Base-by-base conservation (phyloP, 2,113 vertebrate genomes). In the Aphelocoma coerulescens region DNA sequence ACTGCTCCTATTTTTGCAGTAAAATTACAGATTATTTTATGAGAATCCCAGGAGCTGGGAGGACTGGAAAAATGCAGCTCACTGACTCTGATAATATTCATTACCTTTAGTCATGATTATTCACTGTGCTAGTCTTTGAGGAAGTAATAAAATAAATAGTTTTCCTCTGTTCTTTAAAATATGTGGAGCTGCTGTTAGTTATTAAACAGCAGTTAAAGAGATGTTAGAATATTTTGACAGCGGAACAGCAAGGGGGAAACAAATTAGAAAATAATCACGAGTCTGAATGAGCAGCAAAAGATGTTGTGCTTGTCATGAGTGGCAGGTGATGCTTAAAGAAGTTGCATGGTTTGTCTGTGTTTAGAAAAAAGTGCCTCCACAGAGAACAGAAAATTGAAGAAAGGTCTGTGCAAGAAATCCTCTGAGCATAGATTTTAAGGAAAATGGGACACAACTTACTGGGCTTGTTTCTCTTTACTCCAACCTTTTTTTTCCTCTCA, bases 201-300 rank as follows among this genome's bases (percentile, higher is more conserved):
- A 84, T 96, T 84, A 95, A 96, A 90, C 55, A 93, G 48, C 49
- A 90, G 67, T 92, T 93, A 88, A 94, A 86, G 48, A 88, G 52
- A 67, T 57, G n/a, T 88, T 94, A 79, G 77, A 93, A 78, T 95
- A 59, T 75, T 95, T 91, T 94, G 93, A 85, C 92, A 89, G 79
- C 15, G 2, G 15, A 54, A 26, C 61, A 85, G 62, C 73, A 94
- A 95, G 82, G 72, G 17, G 27, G 26, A 96, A 95, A 46, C 28
- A 63, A 93, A 92, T 91, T 92, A 93, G 52, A 67, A 77, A 91
- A 92, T 54, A 87, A 94, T 96, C 65, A 76, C 2, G 43, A 95
- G 65, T 39, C 52, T 76, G 48, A 93, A 78, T 61, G 67, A 90
- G 19, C 69, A 87, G 43, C 44, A 78, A 48, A 95, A 69, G 68